These are phyloP conservation scores for Parascotia fuliginaria DNA, from an alignment of 2,888 invertebrate genomes.

Conservation along the genomic window DNA sequence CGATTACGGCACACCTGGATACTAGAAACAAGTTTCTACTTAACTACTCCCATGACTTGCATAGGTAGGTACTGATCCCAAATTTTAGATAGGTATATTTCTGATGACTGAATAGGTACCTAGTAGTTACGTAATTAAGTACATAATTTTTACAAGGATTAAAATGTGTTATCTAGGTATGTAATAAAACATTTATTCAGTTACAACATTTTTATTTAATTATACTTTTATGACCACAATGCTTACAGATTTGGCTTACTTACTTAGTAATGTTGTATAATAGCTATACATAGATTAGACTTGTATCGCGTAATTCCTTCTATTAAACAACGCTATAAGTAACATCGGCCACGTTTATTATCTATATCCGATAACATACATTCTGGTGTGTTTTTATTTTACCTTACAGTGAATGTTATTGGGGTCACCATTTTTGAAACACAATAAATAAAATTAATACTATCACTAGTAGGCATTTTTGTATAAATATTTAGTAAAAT, in stretches of 20 bases:
- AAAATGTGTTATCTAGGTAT: no score
- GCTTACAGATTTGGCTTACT: slow-evolving; percentile 44
- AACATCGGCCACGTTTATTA: slow-evolving; percentile 41
- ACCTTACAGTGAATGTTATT: slow-evolving; percentile 80
- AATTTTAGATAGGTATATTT: no score
- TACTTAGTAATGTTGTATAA: slow-evolving; percentile 46
- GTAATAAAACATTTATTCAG: slow-evolving; percentile 24
- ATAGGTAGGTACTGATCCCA: no score
- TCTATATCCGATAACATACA: slow-evolving; percentile 58
- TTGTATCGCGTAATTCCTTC: slow-evolving; percentile 18
- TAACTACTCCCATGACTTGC: no score
- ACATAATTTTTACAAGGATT: no score
- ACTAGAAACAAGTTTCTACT: no score
- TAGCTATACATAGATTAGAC: slow-evolving; percentile 26
- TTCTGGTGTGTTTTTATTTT: slow-evolving; percentile 78
- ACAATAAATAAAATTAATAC: slow-evolving; percentile 25
- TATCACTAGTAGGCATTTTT: slow-evolving; percentile 13
- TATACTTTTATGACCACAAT: slow-evolving; percentile 46
- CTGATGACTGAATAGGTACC: no score
- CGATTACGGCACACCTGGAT: no score
- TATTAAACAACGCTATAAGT: slow-evolving; percentile 46
- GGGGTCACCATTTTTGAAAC: slow-evolving; percentile 63
- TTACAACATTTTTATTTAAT: slow-evolving; percentile 52
- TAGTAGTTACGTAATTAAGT: no score
- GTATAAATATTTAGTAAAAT: slow-evolving; percentile 8